Base-by-base conservation (phyloP, 1,140 invertebrate species). In the Drosophila nannoptera region DNA sequence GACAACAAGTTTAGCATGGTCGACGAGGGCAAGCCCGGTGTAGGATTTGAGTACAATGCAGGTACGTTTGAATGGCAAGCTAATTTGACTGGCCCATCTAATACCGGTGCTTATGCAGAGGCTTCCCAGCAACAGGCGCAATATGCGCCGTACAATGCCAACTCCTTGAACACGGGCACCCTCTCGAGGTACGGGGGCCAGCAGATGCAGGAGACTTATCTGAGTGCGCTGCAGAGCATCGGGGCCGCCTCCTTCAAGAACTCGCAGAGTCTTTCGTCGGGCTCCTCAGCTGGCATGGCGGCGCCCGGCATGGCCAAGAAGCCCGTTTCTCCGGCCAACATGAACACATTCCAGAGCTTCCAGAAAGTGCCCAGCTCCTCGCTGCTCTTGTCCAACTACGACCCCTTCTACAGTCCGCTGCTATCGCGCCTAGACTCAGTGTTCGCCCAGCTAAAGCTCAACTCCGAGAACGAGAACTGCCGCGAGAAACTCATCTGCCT, bases 371-470 rank as follows among this genome's bases (percentile, higher is more conserved):
- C 96, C 29, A 92, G 93, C 2, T 95, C 94, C 5, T 95, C 95
- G 0, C 90, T 96, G 67, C 91, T 96, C 49, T 89, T 96, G 29
- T 95, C 95, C 45, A 95, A 95, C 88, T 96, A 95, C 87, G 95
- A 96, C 89, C 95, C 95, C 1, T 96, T 96, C 90, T 97, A 96
- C 87, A 96, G 94, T 63, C 95, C 95, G 0, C 82, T 97, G 9
- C 88, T 97, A 2, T 96, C 95, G 0, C 90, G 95, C 5, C 90
- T 97, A 35, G 95, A 96, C 77, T 93, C 94, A 0, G 94, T 97
- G 5, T 96, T 96, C 82, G 94, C 93, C 12, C 93, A 95, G 73
- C 90, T 96, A 0, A 94, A 94, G 68, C 89, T 90, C 0, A 88
- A 89, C 9, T 87, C 87, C 14, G 88, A 89, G 46, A 90, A 91